These are phyloP conservation scores for Apteryx owenii DNA, from an alignment of 2,113 vertebrate species.

Conservation along the genomic window DNA sequence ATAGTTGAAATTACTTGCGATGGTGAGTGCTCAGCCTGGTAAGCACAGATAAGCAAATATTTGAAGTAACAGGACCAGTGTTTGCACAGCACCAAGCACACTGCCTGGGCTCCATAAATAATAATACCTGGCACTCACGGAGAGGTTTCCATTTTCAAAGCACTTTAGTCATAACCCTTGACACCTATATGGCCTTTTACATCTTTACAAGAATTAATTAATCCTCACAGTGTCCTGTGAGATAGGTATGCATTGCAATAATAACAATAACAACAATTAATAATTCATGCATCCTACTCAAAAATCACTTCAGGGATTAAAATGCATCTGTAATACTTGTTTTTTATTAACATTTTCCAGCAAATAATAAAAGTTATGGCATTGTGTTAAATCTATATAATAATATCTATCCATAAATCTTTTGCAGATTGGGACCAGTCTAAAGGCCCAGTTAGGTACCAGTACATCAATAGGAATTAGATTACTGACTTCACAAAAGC, in stretches of 20 bases:
- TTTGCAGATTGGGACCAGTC: background rate
- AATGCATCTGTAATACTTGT: conserved; percentile 51
- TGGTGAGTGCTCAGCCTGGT: background rate
- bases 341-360: conserved; percentile 71
- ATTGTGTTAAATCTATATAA: conserved; percentile 57
- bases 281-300: conserved; percentile 62
- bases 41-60: conserved; percentile 58
- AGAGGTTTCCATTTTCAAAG: conserved; percentile 67
- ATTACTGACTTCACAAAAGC: background rate
- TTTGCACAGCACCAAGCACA: conserved; percentile 55
- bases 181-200: conserved; percentile 64
- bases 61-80: conserved; percentile 44
- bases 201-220: conserved; percentile 74
- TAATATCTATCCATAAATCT: conserved; percentile 1
- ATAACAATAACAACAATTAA: conserved; percentile 67
- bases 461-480: background rate
- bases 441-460: background rate
- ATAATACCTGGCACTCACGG: conserved; percentile 58
- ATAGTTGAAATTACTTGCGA: conserved; percentile 19
- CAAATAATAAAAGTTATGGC: conserved; percentile 52
- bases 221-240: conserved; percentile 60
- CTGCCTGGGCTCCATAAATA: conserved; percentile 53
- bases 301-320: conserved; percentile 71
- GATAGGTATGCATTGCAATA: conserved; percentile 47
- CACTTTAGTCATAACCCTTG: conserved; percentile 67